A percentile compares a stretch with the other conserved stretches of the same genome.
Conservation (phyloP, 2,888 invertebrate genomes). For the Onthophagus sagittarius region DNA sequence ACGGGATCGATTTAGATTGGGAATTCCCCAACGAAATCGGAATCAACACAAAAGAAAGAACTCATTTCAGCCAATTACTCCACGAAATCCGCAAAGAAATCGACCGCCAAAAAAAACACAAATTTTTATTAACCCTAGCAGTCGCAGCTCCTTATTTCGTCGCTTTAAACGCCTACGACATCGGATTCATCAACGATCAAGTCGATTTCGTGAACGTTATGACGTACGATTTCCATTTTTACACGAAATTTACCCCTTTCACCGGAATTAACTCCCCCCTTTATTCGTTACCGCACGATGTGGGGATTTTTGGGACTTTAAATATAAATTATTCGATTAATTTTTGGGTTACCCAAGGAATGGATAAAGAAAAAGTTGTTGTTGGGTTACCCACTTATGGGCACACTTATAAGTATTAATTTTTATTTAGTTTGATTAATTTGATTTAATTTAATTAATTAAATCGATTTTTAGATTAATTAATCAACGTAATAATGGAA, state of each 20-base stretch:
- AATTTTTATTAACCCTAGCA: conserved; percentile 69
- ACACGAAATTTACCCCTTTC: conserved; percentile 68
- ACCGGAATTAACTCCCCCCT: conserved; percentile 84
- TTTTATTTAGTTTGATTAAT: background rate
- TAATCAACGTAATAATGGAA: conserved; percentile 61
- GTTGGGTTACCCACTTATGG: conserved; percentile 88
- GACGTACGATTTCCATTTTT: conserved; percentile 89
- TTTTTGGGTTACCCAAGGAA: conserved; percentile 72
- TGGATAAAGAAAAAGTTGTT: conserved; percentile 73
- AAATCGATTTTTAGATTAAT: conserved; percentile 52
- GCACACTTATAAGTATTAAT: conserved; percentile 64
- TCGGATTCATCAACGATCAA: conserved; percentile 70
- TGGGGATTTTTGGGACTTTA: conserved; percentile 62
- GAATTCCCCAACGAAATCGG: conserved; percentile 72
- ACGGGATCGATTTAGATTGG: conserved; percentile 80
- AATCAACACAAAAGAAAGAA: conserved; percentile 55
- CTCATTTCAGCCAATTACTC: conserved; percentile 71
- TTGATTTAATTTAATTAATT: background rate
- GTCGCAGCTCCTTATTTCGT: conserved; percentile 76
- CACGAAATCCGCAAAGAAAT: conserved; percentile 69
- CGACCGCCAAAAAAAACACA: conserved; percentile 53
- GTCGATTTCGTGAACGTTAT: conserved; percentile 86
- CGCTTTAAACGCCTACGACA: conserved; percentile 72
- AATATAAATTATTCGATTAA: conserved; percentile 79
- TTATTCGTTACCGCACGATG: conserved; percentile 58